Evolutionary conservation across 2,797 vertebrate species (phyloP).

Genomic region (Poecilia velifera): DNA sequence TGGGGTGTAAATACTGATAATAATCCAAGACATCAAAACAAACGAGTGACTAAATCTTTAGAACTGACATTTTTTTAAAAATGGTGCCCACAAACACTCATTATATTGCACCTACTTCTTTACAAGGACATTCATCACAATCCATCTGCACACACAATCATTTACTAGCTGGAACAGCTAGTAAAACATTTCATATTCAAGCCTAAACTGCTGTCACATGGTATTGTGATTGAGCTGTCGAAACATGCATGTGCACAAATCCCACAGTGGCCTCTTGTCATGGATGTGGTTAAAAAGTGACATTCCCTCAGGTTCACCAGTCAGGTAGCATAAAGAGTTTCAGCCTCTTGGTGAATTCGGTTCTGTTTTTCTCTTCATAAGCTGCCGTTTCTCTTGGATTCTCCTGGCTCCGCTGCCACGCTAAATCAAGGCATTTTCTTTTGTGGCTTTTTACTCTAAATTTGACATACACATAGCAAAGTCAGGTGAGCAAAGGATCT

Average conservation of each 20-base stretch:
- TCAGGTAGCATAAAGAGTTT: constrained; percentile 48
- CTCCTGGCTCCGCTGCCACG: constrained; percentile 38
- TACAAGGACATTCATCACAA: constrained; percentile 27
- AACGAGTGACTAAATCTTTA: constrained; percentile 24
- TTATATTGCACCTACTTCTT: constrained; percentile 11
- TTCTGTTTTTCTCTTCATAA: constrained; percentile 61
- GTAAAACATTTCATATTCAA: constrained; percentile 50
- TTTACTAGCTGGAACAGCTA: constrained; percentile 27
- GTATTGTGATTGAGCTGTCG: constrained; percentile 53
- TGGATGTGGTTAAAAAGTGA: constrained; percentile 49
- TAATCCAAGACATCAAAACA: background rate
- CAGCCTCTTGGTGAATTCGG: constrained; percentile 45
- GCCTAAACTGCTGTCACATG: constrained; percentile 50
- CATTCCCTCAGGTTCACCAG: constrained; percentile 53
- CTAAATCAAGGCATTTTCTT: constrained; percentile 32
- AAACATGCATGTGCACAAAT: constrained; percentile 34
- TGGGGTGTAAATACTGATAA: background rate
- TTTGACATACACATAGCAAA: constrained; percentile 42
- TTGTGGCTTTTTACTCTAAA: constrained; percentile 37
- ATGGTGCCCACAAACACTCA: constrained; percentile 9
- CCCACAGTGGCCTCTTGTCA: constrained; percentile 50
- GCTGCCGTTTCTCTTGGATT: constrained; percentile 58
- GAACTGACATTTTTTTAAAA: constrained; percentile 40
- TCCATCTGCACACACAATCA: constrained; percentile 7
- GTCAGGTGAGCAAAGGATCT: constrained; percentile 11